These are phyloP conservation scores for Sinohyriopsis cumingii DNA, from an alignment of 2,888 invertebrate species.

Conservation along the genomic window DNA sequence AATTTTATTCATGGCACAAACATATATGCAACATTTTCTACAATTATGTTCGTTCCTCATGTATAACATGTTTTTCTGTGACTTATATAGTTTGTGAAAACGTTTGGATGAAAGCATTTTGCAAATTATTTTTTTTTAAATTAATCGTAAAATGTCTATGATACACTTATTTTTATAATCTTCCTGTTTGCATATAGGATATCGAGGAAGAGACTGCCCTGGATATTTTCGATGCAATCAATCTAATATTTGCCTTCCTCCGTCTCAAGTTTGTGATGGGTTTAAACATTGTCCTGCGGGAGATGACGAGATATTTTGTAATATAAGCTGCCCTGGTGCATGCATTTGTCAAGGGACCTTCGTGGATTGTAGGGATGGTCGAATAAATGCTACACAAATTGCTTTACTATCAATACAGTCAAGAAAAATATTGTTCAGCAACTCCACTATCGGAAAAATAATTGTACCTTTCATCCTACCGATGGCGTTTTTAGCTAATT, in stretches of 20 bases:
- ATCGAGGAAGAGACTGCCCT: conserved; percentile 8
- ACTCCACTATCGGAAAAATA: not conserved
- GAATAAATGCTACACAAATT: not conserved
- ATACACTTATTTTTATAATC: too few relatives aligned
- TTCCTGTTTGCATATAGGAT: too few relatives aligned
- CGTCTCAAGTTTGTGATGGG: conserved; percentile 35
- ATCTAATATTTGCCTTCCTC: conserved; percentile 20
- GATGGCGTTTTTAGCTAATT: conserved; percentile 7
- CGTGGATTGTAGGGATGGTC: conserved; percentile 9
- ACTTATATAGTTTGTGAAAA: too few relatives aligned
- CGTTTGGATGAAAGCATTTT: too few relatives aligned
- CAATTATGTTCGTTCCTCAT: too few relatives aligned
- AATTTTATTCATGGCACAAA: too few relatives aligned
- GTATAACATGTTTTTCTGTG: too few relatives aligned
- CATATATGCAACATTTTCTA: too few relatives aligned
- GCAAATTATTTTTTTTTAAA: too few relatives aligned
- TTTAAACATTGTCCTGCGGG: conserved; percentile 23
- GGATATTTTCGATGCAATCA: conserved; percentile 18
- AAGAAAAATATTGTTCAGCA: conserved; percentile 14
- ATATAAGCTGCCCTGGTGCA: conserved; percentile 15
- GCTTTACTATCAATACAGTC: not conserved
- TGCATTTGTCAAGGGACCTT: conserved; percentile 26
- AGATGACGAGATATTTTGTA: conserved; percentile 39
- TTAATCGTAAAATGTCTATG: too few relatives aligned
- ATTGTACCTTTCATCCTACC: not conserved